A percentile compares a stretch with the other conserved stretches of the same genome.
These are phyloP conservation scores for Chymomyza fuscimana DNA, from an alignment of 2,888 invertebrate genomes.

Conservation along the genomic window DNA sequence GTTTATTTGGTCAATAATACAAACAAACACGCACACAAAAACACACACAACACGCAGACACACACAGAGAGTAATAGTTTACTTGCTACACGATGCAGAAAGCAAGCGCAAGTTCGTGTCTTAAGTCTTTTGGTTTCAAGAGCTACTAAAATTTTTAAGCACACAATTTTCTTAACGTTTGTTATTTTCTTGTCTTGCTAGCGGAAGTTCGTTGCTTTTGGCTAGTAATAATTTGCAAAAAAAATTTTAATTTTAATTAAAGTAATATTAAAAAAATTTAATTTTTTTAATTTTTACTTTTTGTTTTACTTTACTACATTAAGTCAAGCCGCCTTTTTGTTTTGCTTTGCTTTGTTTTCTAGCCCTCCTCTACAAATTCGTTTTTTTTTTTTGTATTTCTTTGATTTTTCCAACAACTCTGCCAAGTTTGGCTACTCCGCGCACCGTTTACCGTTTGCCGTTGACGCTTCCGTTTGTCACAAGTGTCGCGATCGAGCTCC, in stretches of 20 bases:
- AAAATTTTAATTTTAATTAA: too few relatives aligned
- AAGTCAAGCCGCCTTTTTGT: too few relatives aligned
- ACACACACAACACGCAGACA: slow-evolving; percentile 3
- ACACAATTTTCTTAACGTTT: slow-evolving; percentile 8
- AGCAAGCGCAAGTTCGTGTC: slow-evolving; percentile 61
- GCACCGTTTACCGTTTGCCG: slow-evolving; percentile 40
- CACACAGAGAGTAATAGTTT: slow-evolving; percentile 21
- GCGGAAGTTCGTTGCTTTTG: slow-evolving; percentile 31
- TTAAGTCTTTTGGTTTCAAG: slow-evolving; percentile 60
- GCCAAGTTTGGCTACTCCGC: slow-evolving; percentile 57
- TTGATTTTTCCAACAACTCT: slow-evolving; percentile 20
- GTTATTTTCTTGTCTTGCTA: not conserved
- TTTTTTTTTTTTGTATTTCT: slow-evolving; percentile 46
- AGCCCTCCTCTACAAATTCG: too few relatives aligned
- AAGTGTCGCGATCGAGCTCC: slow-evolving; percentile 73
- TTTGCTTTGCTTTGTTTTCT: too few relatives aligned
- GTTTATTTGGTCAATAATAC: slow-evolving; percentile 43
- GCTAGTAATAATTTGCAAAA: too few relatives aligned
- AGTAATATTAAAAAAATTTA: slow-evolving; percentile 5
- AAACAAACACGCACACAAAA: not conserved
- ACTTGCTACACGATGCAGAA: slow-evolving; percentile 43
- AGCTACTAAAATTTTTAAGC: slow-evolving; percentile 10
- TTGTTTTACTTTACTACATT: slow-evolving; percentile 5
- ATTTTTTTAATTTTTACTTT: slow-evolving; percentile 15
- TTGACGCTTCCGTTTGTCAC: slow-evolving; percentile 59